Evolutionary conservation across 1,140 invertebrate species (phyloP), one percentile per base, ranked within the genome.

Genomic region (Trichonephila clavata): DNA sequence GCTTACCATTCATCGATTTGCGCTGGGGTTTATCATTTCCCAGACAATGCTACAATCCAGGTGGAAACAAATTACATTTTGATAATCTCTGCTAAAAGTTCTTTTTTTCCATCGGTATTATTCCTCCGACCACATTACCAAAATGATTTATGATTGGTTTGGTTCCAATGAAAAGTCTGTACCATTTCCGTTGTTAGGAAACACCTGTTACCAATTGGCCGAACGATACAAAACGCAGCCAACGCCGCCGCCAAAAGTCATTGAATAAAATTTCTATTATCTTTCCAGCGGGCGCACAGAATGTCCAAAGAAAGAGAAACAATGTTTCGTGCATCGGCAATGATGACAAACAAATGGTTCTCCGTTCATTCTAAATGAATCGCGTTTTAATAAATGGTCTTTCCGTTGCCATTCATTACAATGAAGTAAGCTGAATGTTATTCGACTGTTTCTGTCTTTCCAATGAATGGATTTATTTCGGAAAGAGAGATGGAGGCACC

Each of bases 251-350:
- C n/a, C 65, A 68, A 68, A 14, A n/a, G n/a, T 68, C 65, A 10
- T 68, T 68, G 65, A 68, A 68, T 68, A 68, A 68, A 68, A 68
- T 68, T 68, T 27, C 65, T 68, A 68, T 68, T 68, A 68, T 24
- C 65, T n/a, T 50, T 50, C 50, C 65, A 14, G 24, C 14, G 65
- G 24, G 21, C 2, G 32, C 65, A 68, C n/a, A 68, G 65, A 68
- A 50, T 50, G 50, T 50, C 50, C 24, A 24, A n/a, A 24, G 65
- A 68, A n/a, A 68, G 7, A 13, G 65, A 24, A 14, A 13, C n/a
- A 8, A n/a, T 24, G n/a, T 68, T 68, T 24, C 24, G n/a, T 24
- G 24, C 7, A 13, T 24, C 65, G 21, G 7, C 6, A 13, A 50
- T 50, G 50, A n/a, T 68, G 63, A 14, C 24, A 24, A 68, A 68